Base-by-base conservation (phyloP, 2,113 vertebrate species). In the Anas platyrhynchos region DNA sequence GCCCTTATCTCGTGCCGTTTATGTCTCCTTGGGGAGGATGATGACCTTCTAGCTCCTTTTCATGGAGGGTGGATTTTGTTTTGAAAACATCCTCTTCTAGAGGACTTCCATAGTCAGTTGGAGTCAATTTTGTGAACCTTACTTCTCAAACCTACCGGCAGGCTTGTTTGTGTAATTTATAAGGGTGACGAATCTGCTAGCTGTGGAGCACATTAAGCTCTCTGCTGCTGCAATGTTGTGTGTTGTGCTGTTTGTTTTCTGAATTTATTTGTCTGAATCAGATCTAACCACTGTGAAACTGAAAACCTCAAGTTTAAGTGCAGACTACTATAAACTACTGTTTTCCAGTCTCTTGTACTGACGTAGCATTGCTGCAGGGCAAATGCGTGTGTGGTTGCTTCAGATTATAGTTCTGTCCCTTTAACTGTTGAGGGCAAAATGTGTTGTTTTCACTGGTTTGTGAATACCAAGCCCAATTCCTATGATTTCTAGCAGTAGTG, bases 41-140 rank as follows among this genome's bases (percentile, higher is more conserved):
- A 79, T 97, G 94, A 97, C 96, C 96, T 97, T 95, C 68, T 92
- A 79, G 87, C 85, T 96, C 88, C 85, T 97, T 94, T 96, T 78
- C 63, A 89, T 0, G 1, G n/a, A 83, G 95, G 38, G 81, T 88
- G 79, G 86, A 68, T 95, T 86, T 95, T 96, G 82, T 93, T 96
- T 88, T 78, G 83, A 93, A 93, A 97, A 97, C 36, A 81, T 76
- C 74, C 41, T 94, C 91, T 93, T 83, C 80, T 93, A 75, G 41
- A 81, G 34, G 82, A 88, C 34, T 81, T 36, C 91, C 82, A 86
- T 11, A 95, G 74, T 67, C 59, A 56, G 36, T 92, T 83, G 75
- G 61, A 94, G 82, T 83, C 85, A 78, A 5, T 81, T 94, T 93
- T 94, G 82, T 58, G 56, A 88, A 83, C 66, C 63, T 94, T 83